phyloP scores from a whole-genome alignment of 2,113 vertebrate genomes.

The Tupaia tana region DNA sequence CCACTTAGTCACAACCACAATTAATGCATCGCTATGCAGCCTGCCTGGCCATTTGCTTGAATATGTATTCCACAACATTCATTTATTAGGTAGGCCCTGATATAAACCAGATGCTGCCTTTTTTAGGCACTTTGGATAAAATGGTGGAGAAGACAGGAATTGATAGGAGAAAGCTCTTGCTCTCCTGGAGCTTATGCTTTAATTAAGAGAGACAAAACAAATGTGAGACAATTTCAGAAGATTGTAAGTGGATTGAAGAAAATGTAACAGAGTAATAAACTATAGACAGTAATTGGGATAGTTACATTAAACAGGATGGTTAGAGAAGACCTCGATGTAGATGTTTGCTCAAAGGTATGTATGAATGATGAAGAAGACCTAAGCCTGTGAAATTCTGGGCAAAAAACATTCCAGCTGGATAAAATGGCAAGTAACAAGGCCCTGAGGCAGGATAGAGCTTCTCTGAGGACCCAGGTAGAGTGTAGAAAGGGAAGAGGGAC shows the following conservation, averaged over 20 bases:
- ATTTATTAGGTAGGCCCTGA: background rate
- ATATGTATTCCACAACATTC: background rate
- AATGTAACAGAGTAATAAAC: background rate
- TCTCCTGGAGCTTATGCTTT: background rate
- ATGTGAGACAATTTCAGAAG: background rate
- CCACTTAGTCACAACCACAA: fast-evolving
- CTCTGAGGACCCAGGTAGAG: background rate
- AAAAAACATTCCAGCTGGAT: background rate
- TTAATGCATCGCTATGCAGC: background rate
- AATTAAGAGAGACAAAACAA: background rate
- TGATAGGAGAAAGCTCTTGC: background rate
- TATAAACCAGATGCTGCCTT: background rate
- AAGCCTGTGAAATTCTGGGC: background rate
- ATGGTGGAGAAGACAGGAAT: background rate
- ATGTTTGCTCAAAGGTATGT: background rate
- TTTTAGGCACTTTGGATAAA: background rate
- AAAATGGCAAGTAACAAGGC: background rate
- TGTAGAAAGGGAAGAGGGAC: background rate
- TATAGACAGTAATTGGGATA: background rate
- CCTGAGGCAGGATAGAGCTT: background rate
- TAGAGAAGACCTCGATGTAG: background rate
- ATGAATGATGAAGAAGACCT: background rate
- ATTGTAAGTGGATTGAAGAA: background rate
- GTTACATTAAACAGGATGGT: background rate
- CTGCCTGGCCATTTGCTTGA: background rate